Evolutionary conservation across 2,113 vertebrate genomes (phyloP), one percentile per base, ranked within the genome.

Genomic region (Phocoena sinus): DNA sequence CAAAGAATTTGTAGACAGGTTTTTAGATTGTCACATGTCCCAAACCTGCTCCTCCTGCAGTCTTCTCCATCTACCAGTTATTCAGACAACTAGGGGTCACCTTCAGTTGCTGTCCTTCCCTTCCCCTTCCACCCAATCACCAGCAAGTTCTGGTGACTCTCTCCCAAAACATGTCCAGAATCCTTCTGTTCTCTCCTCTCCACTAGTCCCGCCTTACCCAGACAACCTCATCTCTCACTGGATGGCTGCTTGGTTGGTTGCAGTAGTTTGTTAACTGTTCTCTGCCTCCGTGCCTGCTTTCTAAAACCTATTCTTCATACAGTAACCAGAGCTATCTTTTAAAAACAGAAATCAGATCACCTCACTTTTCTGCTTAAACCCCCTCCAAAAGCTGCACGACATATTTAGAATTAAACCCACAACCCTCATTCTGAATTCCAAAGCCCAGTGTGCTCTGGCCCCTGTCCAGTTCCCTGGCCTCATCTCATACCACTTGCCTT

Each of bases 281-380:
- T 91, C 50, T 96, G 85, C 28, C 33, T 88, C 71, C 2, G 5
- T 4, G 18, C 38, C 67, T 44, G 18, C 65, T 92, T 89, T 89
- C 77, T 73, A 58, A 93, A 96, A 85, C 38, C 86, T 63, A 77
- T 77, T 87, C 94, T 92, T 91, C 74, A 82, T 15, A 93, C 9
- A 36, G 84, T 50, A 89, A 28, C n/a, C n/a, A 89, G 67, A 71
- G 21, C 26, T 77, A 58, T 50, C 53, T 76, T 92, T 91, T 81
- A 53, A 86, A 92, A 95, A 79, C n/a, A 68, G 36, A 60, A 33
- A 53, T 80, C 47, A 85, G 67, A 58, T 56, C 41, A 56, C 28
- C n/a, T 70, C 50, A 41, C 41, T 76, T 50, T 36, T 97, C 90
- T 91, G 77, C 18, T 70, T 73, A 83, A 76, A 14, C 7, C 18